Conservation (phyloP, 1,140 invertebrate species). For the Panonychus citri region DNA sequence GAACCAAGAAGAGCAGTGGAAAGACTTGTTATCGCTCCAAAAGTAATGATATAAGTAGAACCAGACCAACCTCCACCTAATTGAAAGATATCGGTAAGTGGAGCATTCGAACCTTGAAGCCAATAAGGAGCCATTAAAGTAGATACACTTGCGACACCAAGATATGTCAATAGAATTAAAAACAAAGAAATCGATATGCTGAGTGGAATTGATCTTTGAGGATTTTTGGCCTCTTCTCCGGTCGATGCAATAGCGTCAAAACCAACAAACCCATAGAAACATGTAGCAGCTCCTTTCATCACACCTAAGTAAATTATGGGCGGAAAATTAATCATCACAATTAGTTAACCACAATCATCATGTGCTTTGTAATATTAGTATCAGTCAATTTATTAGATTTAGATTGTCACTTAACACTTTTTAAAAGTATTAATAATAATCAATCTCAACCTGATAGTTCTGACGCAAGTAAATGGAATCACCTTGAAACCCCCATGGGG, state of each 20-base stretch:
- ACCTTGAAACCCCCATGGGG: conserved; percentile 53
- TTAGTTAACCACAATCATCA: too few relatives aligned
- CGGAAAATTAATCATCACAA: too few relatives aligned
- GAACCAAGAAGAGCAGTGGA: conserved; percentile 67
- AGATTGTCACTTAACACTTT: too few relatives aligned
- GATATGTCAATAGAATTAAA: conserved; percentile 36
- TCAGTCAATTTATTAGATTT: too few relatives aligned
- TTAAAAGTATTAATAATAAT: too few relatives aligned
- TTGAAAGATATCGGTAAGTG: conserved; percentile 51
- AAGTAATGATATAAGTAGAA: conserved; percentile 46
- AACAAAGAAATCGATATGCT: conserved; percentile 54
- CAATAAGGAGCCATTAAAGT: conserved; percentile 28
- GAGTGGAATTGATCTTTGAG: conserved; percentile 56
- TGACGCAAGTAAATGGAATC: too few relatives aligned
- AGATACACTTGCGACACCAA: conserved; percentile 47
- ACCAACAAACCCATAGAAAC: conserved; percentile 72
- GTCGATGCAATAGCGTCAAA: conserved; percentile 59
- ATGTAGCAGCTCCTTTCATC: conserved; percentile 54
- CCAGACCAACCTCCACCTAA: conserved; percentile 36
- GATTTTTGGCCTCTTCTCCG: conserved; percentile 40
- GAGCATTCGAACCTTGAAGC: conserved; percentile 26
- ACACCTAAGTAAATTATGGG: conserved; percentile 27
- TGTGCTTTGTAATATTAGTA: too few relatives aligned
- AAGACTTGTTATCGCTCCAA: conserved; percentile 48
- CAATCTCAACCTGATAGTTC: too few relatives aligned